A percentile compares a stretch with the other conserved stretches of the same genome.
Conservation (phyloP, 2,113 vertebrate genomes). For the Erythrolamprus reginae region DNA sequence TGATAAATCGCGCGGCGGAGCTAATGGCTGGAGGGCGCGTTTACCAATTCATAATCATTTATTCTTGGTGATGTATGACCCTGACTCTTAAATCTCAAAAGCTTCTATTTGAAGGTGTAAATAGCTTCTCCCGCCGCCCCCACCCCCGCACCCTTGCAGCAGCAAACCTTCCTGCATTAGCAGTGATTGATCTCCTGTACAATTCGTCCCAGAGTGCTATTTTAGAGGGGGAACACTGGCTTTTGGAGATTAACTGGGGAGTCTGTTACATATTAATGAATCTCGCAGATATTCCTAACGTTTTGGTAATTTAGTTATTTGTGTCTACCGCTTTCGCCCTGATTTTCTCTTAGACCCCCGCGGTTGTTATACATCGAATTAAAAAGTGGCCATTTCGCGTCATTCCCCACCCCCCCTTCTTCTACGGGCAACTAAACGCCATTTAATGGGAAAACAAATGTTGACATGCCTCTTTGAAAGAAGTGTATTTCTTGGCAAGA, state of each 20-base stretch:
- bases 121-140: constrained; percentile 62
- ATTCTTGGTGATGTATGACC: constrained; percentile 86
- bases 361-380: constrained; percentile 80
- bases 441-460: constrained; percentile 86
- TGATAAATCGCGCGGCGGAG: constrained; percentile 81
- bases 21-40: constrained; percentile 83
- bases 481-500: constrained; percentile 74
- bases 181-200: constrained; percentile 85
- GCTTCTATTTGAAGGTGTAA: constrained; percentile 84
- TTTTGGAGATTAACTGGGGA: constrained; percentile 84
- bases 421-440: constrained; percentile 73
- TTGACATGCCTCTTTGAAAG: constrained; percentile 78
- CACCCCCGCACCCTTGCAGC: constrained; percentile 58
- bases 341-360: constrained; percentile 82
- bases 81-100: constrained; percentile 83
- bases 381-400: constrained; percentile 78
- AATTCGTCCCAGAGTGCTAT: constrained; percentile 86
- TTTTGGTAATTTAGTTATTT: constrained; percentile 87
- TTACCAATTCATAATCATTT: constrained; percentile 87
- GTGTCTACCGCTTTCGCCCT: constrained; percentile 76
- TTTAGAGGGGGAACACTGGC: constrained; percentile 80
- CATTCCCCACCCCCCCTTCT: constrained; percentile 51
- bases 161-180: constrained; percentile 82
- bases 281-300: constrained; percentile 77
- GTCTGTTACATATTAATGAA: constrained; percentile 86